Conservation (phyloP, 2,888 invertebrate genomes). For the Hirtodrosophila histrioides region DNA sequence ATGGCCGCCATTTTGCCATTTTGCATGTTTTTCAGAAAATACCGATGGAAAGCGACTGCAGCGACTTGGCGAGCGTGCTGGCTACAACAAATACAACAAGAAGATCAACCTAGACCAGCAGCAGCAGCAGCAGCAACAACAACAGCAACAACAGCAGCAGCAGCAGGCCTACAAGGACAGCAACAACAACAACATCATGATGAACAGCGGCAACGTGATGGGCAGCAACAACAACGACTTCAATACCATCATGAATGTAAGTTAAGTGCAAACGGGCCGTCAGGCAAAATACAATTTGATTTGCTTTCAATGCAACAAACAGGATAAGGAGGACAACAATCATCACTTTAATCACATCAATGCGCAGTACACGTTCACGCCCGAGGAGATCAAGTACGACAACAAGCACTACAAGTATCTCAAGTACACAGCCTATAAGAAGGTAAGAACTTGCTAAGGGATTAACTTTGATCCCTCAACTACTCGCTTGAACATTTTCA, state of each 20-base stretch:
- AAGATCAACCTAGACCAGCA: conserved; percentile 86
- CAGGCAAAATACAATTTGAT: conserved; percentile 4
- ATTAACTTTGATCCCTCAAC: background rate
- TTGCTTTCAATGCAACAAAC: conserved; percentile 14
- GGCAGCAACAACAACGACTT: conserved; percentile 81
- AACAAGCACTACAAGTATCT: conserved; percentile 92
- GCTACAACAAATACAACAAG: conserved; percentile 86
- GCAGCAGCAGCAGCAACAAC: conserved; percentile 69
- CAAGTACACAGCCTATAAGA: conserved; percentile 90
- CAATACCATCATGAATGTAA: conserved; percentile 83
- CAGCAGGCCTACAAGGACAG: conserved; percentile 81
- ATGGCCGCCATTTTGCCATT: conserved; percentile 54
- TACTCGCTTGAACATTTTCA: conserved; percentile 40
- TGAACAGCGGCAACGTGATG: conserved; percentile 73
- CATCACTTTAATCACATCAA: conserved; percentile 84
- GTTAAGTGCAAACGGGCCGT: conserved; percentile 34
- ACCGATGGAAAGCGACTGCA: conserved; percentile 86
- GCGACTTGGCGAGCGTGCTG: conserved; percentile 86
- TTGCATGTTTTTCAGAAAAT: conserved; percentile 81
- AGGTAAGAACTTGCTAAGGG: conserved; percentile 83
- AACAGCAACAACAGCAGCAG: conserved; percentile 73
- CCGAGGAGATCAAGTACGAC: conserved; percentile 91
- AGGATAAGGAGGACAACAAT: conserved; percentile 84
- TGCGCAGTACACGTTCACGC: conserved; percentile 88
- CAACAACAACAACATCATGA: conserved; percentile 82